Evolutionary conservation across 2,888 invertebrate species (phyloP), one percentile per base, ranked within the genome.

Genomic region (Campoplex capitator): DNA sequence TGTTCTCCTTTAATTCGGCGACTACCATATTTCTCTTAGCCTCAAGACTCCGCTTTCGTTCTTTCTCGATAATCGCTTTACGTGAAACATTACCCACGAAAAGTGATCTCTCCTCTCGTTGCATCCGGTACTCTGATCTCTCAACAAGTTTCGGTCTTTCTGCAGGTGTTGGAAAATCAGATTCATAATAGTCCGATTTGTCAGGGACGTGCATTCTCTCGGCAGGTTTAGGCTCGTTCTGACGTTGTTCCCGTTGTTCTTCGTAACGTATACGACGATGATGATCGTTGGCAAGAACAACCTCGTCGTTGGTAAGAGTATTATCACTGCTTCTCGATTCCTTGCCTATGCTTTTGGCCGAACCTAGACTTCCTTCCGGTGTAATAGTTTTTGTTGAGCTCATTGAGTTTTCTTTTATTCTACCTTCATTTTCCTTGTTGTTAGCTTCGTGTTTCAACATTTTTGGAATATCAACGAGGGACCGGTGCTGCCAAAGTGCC

Each of bases 401-500:
- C 2, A 90, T 90, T 0, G 92, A 91, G 92, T 91, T 83, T 73
- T 90, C 86, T 48, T 89, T 79, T 38, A 28, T 62, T 62, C n/a
- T 38, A 6, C 7, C 6, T 56, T 90, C 91, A 84, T 95, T 95
- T 82, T 95, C 90, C 82, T 95, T 94, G 83, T 95, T 93, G 35
- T 95, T 95, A 89, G 95, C 95, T 75, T 96, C 96, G 78, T 93
- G 94, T 35, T 94, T 95, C 83, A 93, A 95, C 96, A 93, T 96
- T 95, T 93, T 96, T 94, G 89, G 96, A 94, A 97, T 96, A 90
- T 97, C 97, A 0, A 98, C 97, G 86, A 98, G 95, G 90, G 98
- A 98, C 54, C 98, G 96, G 93, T 98, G 98, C 92, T 97, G 97
- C 98, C 98, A 98, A 79, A 98, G 95, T 0, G 97, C 96, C 98